Evolutionary conservation across 2,888 invertebrate genomes (phyloP).

Genomic region (Eupithecia subumbrata): DNA sequence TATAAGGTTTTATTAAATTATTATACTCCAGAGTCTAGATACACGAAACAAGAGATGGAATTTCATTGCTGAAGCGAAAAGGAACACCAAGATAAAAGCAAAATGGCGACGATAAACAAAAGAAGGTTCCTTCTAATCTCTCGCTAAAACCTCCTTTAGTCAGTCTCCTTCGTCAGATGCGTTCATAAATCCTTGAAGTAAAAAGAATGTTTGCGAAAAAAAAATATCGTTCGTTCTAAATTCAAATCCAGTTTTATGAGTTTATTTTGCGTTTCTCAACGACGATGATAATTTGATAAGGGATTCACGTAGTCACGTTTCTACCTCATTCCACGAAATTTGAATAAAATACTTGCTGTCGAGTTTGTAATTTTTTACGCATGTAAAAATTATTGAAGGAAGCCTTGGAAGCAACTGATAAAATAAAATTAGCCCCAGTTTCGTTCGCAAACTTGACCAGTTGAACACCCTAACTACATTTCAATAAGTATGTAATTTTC

Average conservation of each 20-base stretch:
- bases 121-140: background rate
- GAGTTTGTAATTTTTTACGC: conserved; percentile 39
- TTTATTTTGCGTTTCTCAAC: conserved; percentile 22
- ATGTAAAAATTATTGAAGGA: conserved; percentile 36
- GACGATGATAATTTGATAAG: conserved; percentile 28
- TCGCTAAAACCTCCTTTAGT: background rate
- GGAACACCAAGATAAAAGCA: conserved; percentile 3
- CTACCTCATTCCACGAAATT: conserved; percentile 17
- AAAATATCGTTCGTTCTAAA: conserved; percentile 11
- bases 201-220: background rate
- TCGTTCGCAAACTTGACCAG: background rate
- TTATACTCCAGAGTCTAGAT: background rate
- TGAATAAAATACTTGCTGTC: conserved; percentile 24
- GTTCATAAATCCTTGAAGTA: background rate
- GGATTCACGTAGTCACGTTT: conserved; percentile 28
- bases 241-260: conserved; percentile 16
- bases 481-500: too few species aligned
- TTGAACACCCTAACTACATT: background rate
- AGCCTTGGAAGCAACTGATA: conserved; percentile 27
- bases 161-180: conserved; percentile 1
- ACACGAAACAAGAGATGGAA: background rate
- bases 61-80: background rate
- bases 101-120: conserved; percentile 11
- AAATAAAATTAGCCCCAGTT: conserved; percentile 41
- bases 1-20: background rate